These are phyloP conservation scores for Melanotaenia duboulayi DNA, from an alignment of 2,113 vertebrate species.

Conservation along the genomic window DNA sequence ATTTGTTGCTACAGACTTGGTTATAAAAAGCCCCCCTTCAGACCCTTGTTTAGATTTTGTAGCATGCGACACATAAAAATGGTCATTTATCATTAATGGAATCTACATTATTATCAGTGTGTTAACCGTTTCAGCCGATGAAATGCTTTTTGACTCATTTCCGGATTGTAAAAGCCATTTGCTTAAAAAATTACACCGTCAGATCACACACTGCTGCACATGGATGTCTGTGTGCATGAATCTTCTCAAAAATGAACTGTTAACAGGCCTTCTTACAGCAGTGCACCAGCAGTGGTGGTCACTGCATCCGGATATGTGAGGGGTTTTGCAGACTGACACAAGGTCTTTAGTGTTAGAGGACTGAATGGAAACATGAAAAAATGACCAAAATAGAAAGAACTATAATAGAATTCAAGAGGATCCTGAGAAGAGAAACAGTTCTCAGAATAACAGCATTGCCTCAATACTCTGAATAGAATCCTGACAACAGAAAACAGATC, in stretches of 20 bases:
- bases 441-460: neutral
- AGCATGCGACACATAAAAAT: too few relatives aligned
- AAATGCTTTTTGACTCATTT: too few relatives aligned
- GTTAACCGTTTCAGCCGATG: too few relatives aligned
- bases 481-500: neutral
- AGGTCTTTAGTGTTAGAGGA: slow-evolving; percentile 19
- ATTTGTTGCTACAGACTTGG: neutral
- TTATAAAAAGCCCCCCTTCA: too few relatives aligned
- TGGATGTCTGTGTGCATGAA: too few relatives aligned
- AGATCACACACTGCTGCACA: too few relatives aligned
- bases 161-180: too few relatives aligned
- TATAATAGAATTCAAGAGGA: slow-evolving; percentile 13
- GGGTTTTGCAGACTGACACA: neutral
- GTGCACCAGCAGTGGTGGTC: neutral
- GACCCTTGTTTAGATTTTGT: neutral
- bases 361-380: slow-evolving; percentile 42
- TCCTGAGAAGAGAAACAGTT: slow-evolving; percentile 4
- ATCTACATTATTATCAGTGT: too few relatives aligned
- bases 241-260: neutral
- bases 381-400: slow-evolving; percentile 26
- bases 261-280: neutral
- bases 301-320: neutral
- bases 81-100: too few relatives aligned
- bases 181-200: too few relatives aligned
- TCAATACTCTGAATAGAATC: neutral